Evolutionary conservation across 2,797 vertebrate genomes (phyloP), one percentile per base, ranked within the genome.

Genomic region (Tarsius wallacei): DNA sequence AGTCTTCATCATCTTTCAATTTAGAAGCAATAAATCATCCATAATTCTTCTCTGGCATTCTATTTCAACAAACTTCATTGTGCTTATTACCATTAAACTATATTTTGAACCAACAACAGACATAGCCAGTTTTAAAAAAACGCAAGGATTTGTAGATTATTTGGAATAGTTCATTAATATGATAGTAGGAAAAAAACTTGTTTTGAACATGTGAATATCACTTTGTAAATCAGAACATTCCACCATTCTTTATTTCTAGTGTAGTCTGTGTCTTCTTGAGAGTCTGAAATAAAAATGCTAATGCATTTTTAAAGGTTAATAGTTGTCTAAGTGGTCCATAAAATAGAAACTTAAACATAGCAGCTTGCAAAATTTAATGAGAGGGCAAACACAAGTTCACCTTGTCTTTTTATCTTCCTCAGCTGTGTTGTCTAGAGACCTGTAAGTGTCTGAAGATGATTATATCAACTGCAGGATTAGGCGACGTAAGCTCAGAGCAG

Each of bases 221-320:
- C 22, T 59, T 33, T 92, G 4, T 61, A 91, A 95, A 15, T 96
- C 66, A 91, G 77, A 95, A 70, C 0, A 93, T 51, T 21, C 49
- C 55, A 4, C 21, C 33, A 59, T 59, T 86, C 31, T 10, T 97
- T 93, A 28, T 77, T 91, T 92, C 66, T 93, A 81, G 90, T n/a
- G 96, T 83, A 42, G 31, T 55, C 53, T 66, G 4, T 96, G 7
- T 95, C 53, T 74, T 93, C 8, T 80, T 66, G 82, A 68, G 98
- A 68, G 70, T 94, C 66, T 92, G 84, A 96, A 97, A 97, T 93
- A 97, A 98, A 98, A 96, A 98, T 87, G 42, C 86, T 94, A 97
- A 89, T 53, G 5, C 61, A 94, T 95, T 97, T 97, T 95, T 96
- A 97, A 98, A 98, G 96, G 97, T 98, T 97, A 98, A 97, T 96